Evolutionary conservation across 2,888 invertebrate genomes (phyloP).

Genomic region (Schrankia costaestrigalis): DNA sequence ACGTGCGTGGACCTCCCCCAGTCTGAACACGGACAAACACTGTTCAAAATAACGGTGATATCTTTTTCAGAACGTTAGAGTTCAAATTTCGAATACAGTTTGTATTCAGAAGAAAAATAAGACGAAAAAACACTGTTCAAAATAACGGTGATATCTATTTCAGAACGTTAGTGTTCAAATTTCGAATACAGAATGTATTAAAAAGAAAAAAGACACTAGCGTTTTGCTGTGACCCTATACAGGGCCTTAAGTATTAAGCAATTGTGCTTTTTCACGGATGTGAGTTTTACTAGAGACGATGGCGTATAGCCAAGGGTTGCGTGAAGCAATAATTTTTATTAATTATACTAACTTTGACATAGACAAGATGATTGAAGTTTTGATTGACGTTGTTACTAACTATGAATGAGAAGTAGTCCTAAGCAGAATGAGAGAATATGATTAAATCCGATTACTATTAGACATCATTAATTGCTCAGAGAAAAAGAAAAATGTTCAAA

Average conservation of each 20-base stretch:
- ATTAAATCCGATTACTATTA: slow-evolving; percentile 30
- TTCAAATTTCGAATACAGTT: slow-evolving; percentile 6
- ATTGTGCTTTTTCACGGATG: slow-evolving; percentile 20
- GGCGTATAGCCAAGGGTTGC: slow-evolving; percentile 34
- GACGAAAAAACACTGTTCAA: slow-evolving; percentile 26
- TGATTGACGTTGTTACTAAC: slow-evolving; percentile 48
- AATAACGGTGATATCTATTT: slow-evolving; percentile 20
- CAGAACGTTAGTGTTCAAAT: slow-evolving; percentile 12
- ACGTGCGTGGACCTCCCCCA: slow-evolving; percentile 91
- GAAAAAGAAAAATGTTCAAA: slow-evolving; percentile 61
- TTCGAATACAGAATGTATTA: slow-evolving; percentile 3
- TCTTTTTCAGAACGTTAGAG: slow-evolving; percentile 10
- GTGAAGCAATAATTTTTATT: slow-evolving; percentile 44
- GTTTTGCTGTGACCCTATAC: slow-evolving; percentile 2
- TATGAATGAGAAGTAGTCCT: slow-evolving; percentile 18
- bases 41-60: slow-evolving; percentile 31
- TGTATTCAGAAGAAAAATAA: slow-evolving; percentile 6
- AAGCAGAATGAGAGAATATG: slow-evolving; percentile 18
- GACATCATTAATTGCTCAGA: slow-evolving; percentile 58
- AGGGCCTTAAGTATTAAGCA: slow-evolving; percentile 21
- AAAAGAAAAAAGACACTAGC: slow-evolving; percentile 7
- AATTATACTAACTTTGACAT: slow-evolving; percentile 44
- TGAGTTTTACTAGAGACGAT: slow-evolving; percentile 10
- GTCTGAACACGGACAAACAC: slow-evolving; percentile 72
- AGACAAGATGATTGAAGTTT: slow-evolving; percentile 26